These are phyloP conservation scores for Catocala fraxini DNA, from an alignment of 2,888 invertebrate genomes.

Conservation along the genomic window DNA sequence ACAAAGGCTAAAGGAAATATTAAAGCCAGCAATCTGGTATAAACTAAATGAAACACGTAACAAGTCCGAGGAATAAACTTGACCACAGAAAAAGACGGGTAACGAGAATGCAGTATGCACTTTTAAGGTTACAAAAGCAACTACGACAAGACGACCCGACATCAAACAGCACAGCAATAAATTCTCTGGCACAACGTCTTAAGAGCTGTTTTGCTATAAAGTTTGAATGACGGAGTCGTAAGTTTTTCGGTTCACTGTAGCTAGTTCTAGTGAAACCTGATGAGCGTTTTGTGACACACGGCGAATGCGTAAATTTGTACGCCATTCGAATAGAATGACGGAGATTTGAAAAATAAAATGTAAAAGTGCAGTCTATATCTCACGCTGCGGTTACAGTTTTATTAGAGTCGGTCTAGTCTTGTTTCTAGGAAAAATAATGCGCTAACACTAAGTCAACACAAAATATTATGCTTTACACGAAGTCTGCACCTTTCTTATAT, in stretches of 20 bases:
- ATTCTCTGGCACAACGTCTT: slow-evolving; percentile 27
- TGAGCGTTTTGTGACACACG: slow-evolving; percentile 39
- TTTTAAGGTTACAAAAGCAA: slow-evolving; percentile 77
- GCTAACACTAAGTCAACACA: slow-evolving; percentile 5
- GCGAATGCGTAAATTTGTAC: slow-evolving; percentile 25
- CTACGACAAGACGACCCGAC: slow-evolving; percentile 53
- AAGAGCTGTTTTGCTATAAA: slow-evolving; percentile 25
- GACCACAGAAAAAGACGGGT: slow-evolving; percentile 71
- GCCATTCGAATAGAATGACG: slow-evolving; percentile 9
- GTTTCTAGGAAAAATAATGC: slow-evolving; percentile 12
- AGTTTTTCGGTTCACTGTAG: slow-evolving; percentile 33
- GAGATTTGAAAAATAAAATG: neutral
- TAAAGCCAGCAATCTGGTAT: slow-evolving; percentile 34
- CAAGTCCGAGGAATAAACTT: slow-evolving; percentile 65
- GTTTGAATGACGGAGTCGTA: slow-evolving; percentile 12
- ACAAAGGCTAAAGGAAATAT: slow-evolving; percentile 11
- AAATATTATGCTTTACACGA: slow-evolving; percentile 6
- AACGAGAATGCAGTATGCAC: slow-evolving; percentile 82
- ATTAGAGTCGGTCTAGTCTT: slow-evolving; percentile 4
- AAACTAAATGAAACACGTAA: slow-evolving; percentile 40
- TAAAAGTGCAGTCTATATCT: slow-evolving; percentile 9
- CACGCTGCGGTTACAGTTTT: slow-evolving; percentile 9
- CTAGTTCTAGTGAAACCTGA: slow-evolving; percentile 48
- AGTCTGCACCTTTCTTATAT: slow-evolving; percentile 15
- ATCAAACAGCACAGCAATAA: slow-evolving; percentile 38